These are phyloP conservation scores for Hyaena hyaena DNA, from an alignment of 2,113 vertebrate genomes.

Conservation along the genomic window DNA sequence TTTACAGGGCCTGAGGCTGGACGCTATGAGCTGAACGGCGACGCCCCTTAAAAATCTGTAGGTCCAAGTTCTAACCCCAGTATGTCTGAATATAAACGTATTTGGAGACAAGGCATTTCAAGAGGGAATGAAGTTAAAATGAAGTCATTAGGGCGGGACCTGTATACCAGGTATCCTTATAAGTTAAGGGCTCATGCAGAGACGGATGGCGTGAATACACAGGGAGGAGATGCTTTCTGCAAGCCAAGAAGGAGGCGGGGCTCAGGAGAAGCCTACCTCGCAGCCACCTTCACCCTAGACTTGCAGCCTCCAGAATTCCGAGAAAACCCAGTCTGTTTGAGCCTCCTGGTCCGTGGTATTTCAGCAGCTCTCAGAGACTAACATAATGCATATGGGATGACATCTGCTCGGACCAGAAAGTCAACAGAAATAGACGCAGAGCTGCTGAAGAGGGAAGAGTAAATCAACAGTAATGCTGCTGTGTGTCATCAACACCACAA, in stretches of 20 bases:
- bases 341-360: neutral
- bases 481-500: neutral
- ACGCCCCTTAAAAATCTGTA: neutral
- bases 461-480: neutral
- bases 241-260: neutral
- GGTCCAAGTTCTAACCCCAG: neutral
- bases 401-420: neutral
- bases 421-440: neutral
- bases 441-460: neutral
- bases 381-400: neutral
- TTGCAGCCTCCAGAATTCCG: neutral
- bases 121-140: neutral
- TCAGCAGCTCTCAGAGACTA: neutral
- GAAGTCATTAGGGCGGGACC: neutral
- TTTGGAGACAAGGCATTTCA: neutral
- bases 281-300: neutral
- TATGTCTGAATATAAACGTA: neutral
- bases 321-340: neutral
- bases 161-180: neutral
- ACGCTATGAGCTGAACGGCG: neutral
- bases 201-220: neutral
- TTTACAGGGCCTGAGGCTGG: neutral
- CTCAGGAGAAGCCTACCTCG: neutral
- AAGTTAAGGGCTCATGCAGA: neutral
- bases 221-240: neutral